phyloP scores from a whole-genome alignment of 2,797 vertebrate species.

The Gouania willdenowi region DNA sequence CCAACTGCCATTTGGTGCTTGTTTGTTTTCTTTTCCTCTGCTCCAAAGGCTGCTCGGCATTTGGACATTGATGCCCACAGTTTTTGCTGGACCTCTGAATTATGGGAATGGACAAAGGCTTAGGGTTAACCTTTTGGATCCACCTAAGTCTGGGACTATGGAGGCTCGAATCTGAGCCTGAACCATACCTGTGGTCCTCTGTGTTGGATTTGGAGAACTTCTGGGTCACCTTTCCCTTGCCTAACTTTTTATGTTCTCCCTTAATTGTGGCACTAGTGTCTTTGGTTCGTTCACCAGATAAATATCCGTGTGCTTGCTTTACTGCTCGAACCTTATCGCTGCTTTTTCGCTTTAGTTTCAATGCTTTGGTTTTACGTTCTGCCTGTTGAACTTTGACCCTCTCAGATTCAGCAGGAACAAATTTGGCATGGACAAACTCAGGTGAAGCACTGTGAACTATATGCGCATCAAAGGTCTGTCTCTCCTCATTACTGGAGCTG shows the following conservation, averaged over 20 bases:
- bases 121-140: constrained; percentile 42
- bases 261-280: constrained; percentile 32
- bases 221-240: constrained; percentile 29
- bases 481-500: constrained; percentile 48
- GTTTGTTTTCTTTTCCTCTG: constrained; percentile 71
- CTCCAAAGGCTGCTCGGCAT: constrained; percentile 46
- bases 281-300: constrained; percentile 62
- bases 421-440: constrained; percentile 78
- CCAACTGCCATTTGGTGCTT: constrained; percentile 75
- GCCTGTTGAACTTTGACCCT: constrained; percentile 73
- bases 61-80: constrained; percentile 49
- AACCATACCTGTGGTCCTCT: constrained; percentile 67
- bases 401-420: constrained; percentile 77
- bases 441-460: constrained; percentile 15
- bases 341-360: constrained; percentile 77
- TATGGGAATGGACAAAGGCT: constrained; percentile 45
- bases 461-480: constrained; percentile 39
- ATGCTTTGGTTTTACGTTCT: constrained; percentile 78
- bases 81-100: constrained; percentile 50
- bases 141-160: constrained; percentile 59
- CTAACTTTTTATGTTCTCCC: constrained; percentile 46
- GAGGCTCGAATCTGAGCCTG: constrained; percentile 82
- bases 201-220: constrained; percentile 42
- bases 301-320: constrained; percentile 66
- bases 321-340: constrained; percentile 64